Evolutionary conservation across 2,797 vertebrate species (phyloP).

Genomic region (Diplodus sargus): DNA sequence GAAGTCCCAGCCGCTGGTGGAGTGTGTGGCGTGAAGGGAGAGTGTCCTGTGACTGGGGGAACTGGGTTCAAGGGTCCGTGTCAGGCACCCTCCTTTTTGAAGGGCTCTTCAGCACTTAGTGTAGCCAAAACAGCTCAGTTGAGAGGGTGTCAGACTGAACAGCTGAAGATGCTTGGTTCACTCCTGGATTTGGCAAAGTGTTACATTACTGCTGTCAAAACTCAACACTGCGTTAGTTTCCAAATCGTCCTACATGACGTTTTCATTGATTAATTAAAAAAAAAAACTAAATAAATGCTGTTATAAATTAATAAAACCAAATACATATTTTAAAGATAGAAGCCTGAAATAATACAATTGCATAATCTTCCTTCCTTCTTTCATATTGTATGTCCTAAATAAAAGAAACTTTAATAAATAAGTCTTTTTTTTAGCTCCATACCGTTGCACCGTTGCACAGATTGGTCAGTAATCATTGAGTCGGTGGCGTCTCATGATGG

Average conservation of each 20-base stretch:
- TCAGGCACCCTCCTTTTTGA: not conserved
- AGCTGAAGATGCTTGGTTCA: constrained; percentile 68
- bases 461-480: not conserved
- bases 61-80: not conserved
- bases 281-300: not conserved
- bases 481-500: not conserved
- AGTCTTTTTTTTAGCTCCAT: not conserved
- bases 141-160: constrained; percentile 76
- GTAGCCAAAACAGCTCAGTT: constrained; percentile 70
- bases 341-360: not conserved
- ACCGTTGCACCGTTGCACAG: not conserved
- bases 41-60: constrained; percentile 2
- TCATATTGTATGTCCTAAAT: too few relatives aligned
- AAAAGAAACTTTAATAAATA: not conserved
- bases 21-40: not conserved
- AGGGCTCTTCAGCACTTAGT: not conserved
- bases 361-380: too few relatives aligned
- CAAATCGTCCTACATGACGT: too few relatives aligned
- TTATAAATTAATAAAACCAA: not conserved
- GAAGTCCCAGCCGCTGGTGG: not conserved
- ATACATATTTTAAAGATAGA: not conserved
- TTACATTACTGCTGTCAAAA: not conserved
- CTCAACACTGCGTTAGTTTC: too few relatives aligned
- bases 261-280: too few relatives aligned
- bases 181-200: constrained; percentile 66